Evolutionary conservation across 2,888 invertebrate genomes (phyloP).

Genomic region (Hemicrepidius hirtus): DNA sequence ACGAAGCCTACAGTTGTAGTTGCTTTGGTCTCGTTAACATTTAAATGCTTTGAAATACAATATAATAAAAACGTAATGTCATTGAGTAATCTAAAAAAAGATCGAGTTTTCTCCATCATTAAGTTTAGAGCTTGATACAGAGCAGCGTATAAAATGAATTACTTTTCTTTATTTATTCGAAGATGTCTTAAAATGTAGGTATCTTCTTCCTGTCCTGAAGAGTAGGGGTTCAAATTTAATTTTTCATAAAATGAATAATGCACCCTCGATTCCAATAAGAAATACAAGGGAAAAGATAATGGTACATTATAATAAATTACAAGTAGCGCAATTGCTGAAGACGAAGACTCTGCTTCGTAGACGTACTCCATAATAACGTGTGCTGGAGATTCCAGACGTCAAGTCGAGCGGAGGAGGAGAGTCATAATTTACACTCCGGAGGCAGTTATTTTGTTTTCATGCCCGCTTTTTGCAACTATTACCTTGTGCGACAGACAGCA

Average conservation of each 20-base stretch:
- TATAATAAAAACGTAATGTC: no score
- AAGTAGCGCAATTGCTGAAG: conserved; percentile 21
- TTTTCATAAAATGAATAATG: no score
- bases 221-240: no score
- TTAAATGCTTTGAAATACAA: no score
- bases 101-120: no score
- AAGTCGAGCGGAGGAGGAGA: conserved; percentile 36
- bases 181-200: no score
- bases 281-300: not conserved
- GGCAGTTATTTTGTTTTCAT: conserved; percentile 47
- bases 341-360: conserved; percentile 27
- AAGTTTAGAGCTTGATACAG: no score
- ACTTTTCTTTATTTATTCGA: no score
- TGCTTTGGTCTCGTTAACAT: not conserved
- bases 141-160: no score
- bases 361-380: conserved; percentile 35
- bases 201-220: no score
- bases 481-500: conserved; percentile 44
- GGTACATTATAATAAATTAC: not conserved
- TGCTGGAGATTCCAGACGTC: conserved; percentile 39
- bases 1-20: conserved; percentile 2
- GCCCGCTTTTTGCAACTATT: conserved; percentile 45
- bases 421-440: conserved; percentile 43
- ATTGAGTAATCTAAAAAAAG: no score
- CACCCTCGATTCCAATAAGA: not conserved